Evolutionary conservation across 2,113 vertebrate genomes (phyloP), one percentile per base, ranked within the genome.

Genomic region (Osmerus mordax): DNA sequence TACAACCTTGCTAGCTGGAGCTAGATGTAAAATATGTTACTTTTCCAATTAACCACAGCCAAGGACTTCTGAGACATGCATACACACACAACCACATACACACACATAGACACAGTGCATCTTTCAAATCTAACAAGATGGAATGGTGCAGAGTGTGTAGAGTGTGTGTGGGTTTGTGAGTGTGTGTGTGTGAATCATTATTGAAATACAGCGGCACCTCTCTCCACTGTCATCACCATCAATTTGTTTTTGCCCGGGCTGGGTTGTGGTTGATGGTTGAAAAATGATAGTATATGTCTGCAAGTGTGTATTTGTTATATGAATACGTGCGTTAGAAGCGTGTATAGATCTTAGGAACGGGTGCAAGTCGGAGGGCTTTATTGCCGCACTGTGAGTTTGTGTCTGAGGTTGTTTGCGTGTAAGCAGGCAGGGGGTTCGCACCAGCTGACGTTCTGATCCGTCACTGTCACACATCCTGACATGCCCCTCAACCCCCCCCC

Each of bases 1-100:
- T 36, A 47, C 4, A 18, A 25, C 4, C 32, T 3, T 36, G 7
- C 3, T 29, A 32, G 41, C 21, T 8, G 8, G 18, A 23, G 55
- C 32, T 23, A 41, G 53, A 8, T 41, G 36, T 41, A 7, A 73
- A 59, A 66, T 28, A 63, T 21, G 66, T 67, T 73, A 66, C 71
- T 52, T 73, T 73, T 66, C 71, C 71, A 66, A 66, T 66, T 73
- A 73, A 41, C 18, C 61, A 8, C 8, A 41, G 71, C 54, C 63
- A 72, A 66, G 71, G 71, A 63, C 32, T n/a, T 36, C 16, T 19
- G 36, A 41, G 8, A 41, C 36, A 41, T 9, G 1, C 32, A 32
- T 6, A 32, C 32, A 32, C 32, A 32, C 32, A 32, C 32, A 3
- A 3, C 32, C 32, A 32, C 32, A 32, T 0, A 32, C 32, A 15